A percentile compares a stretch with the other conserved stretches of the same genome.
Evolutionary conservation across 2,797 vertebrate species (phyloP).

Genomic region (Sebastes steindachneri): DNA sequence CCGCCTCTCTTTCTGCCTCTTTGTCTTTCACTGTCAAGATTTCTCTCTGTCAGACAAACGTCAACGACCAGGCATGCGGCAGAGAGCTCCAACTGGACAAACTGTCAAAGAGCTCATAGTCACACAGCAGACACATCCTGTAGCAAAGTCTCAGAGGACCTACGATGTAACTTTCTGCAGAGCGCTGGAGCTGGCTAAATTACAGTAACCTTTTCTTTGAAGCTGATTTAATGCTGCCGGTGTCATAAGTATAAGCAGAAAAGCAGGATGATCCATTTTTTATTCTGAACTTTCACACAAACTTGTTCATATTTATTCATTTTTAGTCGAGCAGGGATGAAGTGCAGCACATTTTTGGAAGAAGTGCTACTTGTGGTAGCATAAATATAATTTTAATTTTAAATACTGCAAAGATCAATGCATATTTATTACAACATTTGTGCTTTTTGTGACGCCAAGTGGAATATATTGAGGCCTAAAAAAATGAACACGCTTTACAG

Average conservation of each 20-base stretch:
- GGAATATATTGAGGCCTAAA: background rate
- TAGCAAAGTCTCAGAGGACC: slow-evolving; percentile 19
- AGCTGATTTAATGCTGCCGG: slow-evolving; percentile 4
- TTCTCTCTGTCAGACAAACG: slow-evolving; percentile 38
- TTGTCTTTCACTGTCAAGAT: slow-evolving; percentile 54
- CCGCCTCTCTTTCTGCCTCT: slow-evolving; percentile 34
- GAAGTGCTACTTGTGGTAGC: background rate
- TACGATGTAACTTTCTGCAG: background rate
- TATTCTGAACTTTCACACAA: background rate
- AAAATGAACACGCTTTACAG: background rate
- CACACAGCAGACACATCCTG: slow-evolving; percentile 22
- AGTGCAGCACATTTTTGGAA: background rate
- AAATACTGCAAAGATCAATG: background rate
- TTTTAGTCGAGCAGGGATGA: background rate
- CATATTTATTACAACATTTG: background rate
- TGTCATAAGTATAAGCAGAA: slow-evolving; percentile 1
- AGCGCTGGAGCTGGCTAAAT: slow-evolving; percentile 10
- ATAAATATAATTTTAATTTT: background rate
- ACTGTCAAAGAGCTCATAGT: slow-evolving; percentile 47
- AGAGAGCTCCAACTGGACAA: slow-evolving; percentile 33
- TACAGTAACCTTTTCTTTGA: background rate
- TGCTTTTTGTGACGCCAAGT: background rate
- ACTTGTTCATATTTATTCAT: background rate
- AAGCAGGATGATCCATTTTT: background rate
- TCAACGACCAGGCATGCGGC: slow-evolving; percentile 15